Evolutionary conservation across 2,113 vertebrate genomes (phyloP).

Genomic region (Cisticola juncidis): DNA sequence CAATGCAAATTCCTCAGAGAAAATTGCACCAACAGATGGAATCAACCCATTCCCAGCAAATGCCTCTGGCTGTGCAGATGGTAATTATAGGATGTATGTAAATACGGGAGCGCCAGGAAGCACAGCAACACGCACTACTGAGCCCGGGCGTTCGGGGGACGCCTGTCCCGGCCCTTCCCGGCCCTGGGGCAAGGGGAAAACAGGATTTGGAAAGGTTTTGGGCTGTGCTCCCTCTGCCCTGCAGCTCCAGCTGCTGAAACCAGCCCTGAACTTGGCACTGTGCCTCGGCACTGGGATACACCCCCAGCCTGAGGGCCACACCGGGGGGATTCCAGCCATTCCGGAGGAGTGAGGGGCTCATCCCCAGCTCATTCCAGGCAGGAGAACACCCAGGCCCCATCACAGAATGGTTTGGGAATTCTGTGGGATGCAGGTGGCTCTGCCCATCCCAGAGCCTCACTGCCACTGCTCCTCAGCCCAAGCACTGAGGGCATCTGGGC

Average conservation of each 20-base stretch:
- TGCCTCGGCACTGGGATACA: accelerated
- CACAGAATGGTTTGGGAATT: accelerated
- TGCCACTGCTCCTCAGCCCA: not conserved
- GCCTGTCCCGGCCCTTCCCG: not conserved
- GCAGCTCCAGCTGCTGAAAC: not conserved
- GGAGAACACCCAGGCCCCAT: not conserved
- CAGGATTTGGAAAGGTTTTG: not conserved
- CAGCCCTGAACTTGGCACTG: accelerated
- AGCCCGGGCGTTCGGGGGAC: not conserved
- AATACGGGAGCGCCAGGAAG: conserved; percentile 75
- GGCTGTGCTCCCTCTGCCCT: not conserved
- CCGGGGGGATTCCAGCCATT: too few relatives aligned
- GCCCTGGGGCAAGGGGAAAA: not conserved
- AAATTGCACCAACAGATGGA: conserved; percentile 87
- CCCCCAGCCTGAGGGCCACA: accelerated
- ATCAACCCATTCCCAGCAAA: conserved; percentile 81
- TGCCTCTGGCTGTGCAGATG: conserved; percentile 86
- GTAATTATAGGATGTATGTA: conserved; percentile 84
- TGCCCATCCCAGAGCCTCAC: not conserved
- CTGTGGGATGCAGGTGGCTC: not conserved
- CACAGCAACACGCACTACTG: conserved; percentile 62
- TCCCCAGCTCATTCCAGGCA: accelerated
- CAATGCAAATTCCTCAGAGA: conserved; percentile 83
- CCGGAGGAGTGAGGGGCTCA: accelerated
- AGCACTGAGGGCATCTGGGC: not conserved